Evolutionary conservation across 2,797 vertebrate genomes (phyloP).

Genomic region (Tarsius wallacei): DNA sequence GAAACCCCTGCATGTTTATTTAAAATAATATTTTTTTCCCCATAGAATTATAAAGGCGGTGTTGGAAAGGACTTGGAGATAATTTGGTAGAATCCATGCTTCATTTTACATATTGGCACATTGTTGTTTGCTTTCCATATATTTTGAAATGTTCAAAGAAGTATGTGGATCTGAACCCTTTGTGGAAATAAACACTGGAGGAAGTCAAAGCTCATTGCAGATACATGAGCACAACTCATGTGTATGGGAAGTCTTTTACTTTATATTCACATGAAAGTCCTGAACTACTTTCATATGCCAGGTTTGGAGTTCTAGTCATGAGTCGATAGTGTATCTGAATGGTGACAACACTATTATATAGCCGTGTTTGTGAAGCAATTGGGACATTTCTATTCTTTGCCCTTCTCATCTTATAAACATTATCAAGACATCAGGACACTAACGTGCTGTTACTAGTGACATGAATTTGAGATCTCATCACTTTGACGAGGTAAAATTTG

Average conservation of each 20-base stretch:
- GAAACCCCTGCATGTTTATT: background rate
- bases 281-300: background rate
- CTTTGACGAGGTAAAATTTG: background rate
- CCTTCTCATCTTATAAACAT: background rate
- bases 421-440: background rate
- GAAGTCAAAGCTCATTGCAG: background rate
- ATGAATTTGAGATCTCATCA: background rate
- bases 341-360: background rate
- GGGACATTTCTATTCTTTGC: background rate
- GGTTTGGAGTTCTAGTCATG: background rate
- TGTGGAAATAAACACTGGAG: background rate
- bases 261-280: background rate
- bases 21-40: background rate
- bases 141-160: conserved; percentile 19
- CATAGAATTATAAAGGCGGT: background rate
- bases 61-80: background rate
- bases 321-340: background rate
- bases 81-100: background rate
- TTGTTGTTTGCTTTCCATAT: background rate
- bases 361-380: background rate
- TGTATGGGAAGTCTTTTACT: background rate
- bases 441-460: background rate
- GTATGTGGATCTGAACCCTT: background rate
- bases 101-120: background rate
- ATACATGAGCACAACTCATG: background rate